Evolutionary conservation across 1,140 invertebrate genomes (phyloP).

Genomic region (Battus philenor): DNA sequence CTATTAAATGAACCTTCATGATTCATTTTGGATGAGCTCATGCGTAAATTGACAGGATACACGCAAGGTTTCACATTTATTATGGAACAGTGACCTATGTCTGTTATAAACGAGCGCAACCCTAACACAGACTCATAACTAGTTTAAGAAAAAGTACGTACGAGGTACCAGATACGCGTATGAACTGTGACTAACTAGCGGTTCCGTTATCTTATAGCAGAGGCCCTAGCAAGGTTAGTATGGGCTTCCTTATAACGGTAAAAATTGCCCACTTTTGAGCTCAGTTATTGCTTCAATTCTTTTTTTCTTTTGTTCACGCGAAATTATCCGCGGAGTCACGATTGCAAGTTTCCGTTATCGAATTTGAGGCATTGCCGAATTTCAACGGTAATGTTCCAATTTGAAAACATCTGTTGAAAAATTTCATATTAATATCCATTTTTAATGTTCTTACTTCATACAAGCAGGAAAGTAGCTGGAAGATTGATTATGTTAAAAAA

Average conservation of each 20-base stretch:
- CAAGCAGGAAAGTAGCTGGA: too few relatives aligned
- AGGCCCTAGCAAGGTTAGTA: slow-evolving; percentile 13
- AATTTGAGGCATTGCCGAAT: too few relatives aligned
- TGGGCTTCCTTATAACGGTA: slow-evolving; percentile 16
- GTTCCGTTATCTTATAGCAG: slow-evolving; percentile 13
- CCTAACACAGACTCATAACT: neutral
- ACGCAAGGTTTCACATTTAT: slow-evolving; percentile 15
- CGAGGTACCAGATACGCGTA: slow-evolving; percentile 2
- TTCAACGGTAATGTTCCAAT: too few relatives aligned
- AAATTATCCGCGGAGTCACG: neutral
- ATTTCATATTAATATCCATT: too few relatives aligned
- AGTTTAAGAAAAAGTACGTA: slow-evolving; percentile 5
- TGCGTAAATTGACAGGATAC: slow-evolving; percentile 12
- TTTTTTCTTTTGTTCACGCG: neutral
- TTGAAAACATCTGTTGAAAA: too few relatives aligned
- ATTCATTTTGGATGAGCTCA: slow-evolving; percentile 1
- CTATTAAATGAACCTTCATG: too few relatives aligned
- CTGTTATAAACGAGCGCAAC: neutral
- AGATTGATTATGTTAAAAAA: slow-evolving; percentile 10
- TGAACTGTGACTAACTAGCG: slow-evolving; percentile 7
- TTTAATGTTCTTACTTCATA: too few relatives aligned
- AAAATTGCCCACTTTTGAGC: slow-evolving; percentile 2
- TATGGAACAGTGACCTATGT: slow-evolving; percentile 8
- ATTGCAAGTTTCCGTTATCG: too few relatives aligned
- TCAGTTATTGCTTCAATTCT: slow-evolving; percentile 1